Evolutionary conservation across 2,888 invertebrate genomes (phyloP).

Genomic region (Folsomia candida): DNA sequence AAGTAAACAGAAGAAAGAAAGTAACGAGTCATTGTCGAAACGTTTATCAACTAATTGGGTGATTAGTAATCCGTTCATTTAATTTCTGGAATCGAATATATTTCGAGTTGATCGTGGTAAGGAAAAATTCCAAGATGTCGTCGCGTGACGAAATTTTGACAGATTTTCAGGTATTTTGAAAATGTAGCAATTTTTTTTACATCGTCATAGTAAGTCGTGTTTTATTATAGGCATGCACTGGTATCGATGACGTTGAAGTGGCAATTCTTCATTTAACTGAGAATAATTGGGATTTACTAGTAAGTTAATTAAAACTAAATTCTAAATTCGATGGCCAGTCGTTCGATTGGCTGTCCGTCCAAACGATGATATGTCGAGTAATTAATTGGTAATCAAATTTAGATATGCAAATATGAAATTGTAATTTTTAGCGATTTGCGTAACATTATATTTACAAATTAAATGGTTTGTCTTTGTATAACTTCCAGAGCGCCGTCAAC

Average conservation of each 20-base stretch:
- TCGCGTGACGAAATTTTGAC: slow-evolving; percentile 48
- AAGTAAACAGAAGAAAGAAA: no score
- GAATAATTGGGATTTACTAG: slow-evolving; percentile 82
- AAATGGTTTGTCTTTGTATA: not conserved
- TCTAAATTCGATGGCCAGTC: not conserved
- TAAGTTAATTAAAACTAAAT: slow-evolving; percentile 56
- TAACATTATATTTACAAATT: not conserved
- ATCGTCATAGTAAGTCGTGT: not conserved
- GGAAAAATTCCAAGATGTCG: not conserved
- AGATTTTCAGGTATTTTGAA: slow-evolving; percentile 51
- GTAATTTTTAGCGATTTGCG: not conserved
- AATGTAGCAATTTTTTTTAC: not conserved
- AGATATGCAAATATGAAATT: no score
- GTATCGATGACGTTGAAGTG: slow-evolving; percentile 84
- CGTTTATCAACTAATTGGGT: no score
- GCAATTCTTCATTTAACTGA: slow-evolving; percentile 80
- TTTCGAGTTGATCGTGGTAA: no score
- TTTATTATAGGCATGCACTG: slow-evolving; percentile 74
- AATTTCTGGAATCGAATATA: no score
- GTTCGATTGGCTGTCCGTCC: not conserved
- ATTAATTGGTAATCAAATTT: not conserved
- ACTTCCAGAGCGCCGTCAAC: slow-evolving; percentile 63
- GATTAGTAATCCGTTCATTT: no score
- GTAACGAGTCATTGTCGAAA: no score
- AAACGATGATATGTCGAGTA: not conserved